Conservation (phyloP, 2,888 invertebrate species). For the Callimorpha dominula region DNA sequence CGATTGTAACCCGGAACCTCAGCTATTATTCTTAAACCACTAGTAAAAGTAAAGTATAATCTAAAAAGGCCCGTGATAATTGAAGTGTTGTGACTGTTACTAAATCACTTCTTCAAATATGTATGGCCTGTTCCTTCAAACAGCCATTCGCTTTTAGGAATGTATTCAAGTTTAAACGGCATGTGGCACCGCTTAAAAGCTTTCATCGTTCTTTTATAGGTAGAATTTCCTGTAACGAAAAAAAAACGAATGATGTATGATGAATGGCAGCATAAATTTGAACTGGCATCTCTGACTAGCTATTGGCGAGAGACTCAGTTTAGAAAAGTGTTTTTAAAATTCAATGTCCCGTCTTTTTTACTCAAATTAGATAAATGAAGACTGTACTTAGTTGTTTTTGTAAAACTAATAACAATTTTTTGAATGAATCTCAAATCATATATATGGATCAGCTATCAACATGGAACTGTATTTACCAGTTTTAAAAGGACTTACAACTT, state of each 20-base stretch:
- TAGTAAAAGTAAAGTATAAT: no score
- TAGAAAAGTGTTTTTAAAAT: no score
- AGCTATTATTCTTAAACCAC: neutral
- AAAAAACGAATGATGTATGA: neutral
- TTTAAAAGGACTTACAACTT: no score
- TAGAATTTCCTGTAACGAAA: neutral
- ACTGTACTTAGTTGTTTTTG: no score
- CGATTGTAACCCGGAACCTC: neutral
- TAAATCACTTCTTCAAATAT: neutral
- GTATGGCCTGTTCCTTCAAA: constrained; percentile 1
- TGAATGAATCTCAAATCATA: no score
- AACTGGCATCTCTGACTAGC: neutral
- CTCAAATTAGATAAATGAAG: no score
- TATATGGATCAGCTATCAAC: no score
- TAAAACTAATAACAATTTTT: no score
- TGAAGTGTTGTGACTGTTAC: neutral
- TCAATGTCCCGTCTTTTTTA: no score
- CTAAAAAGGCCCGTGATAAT: neutral
- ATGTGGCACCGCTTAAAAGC: neutral
- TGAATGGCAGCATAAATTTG: neutral
- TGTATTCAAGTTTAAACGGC: constrained; percentile 9
- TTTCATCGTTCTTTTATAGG: neutral
- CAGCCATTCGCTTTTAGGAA: constrained; percentile 3
- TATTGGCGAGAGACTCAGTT: no score
- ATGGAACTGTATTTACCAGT: no score